Base-by-base conservation (phyloP, 2,797 vertebrate species). In the Glyptemys insculpta region DNA sequence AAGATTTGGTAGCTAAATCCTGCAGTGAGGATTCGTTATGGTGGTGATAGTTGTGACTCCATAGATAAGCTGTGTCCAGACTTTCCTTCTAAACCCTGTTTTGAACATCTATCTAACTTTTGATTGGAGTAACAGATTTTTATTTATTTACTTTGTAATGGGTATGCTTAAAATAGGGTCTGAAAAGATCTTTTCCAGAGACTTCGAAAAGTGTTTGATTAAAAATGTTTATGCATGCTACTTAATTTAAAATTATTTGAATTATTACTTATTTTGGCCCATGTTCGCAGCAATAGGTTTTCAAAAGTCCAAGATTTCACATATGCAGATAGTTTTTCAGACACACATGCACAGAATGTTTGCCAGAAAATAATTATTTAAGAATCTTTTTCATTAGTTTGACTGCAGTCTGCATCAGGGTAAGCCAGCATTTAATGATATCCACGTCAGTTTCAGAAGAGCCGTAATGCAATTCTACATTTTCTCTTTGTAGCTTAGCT, bases 361-460 rank as follows among this genome's bases (percentile, higher is more conserved):
- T 93, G 72, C 86, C 86, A 95, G 86, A 74, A 94, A 91, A 94
- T 87, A 2, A 86, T 92, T 94, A 93, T 94, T 94, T 92, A 90
- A 87, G 52, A 83, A 44, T 85, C 96, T 95, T 89, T 83, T 53
- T 89, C 27, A 19, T 93, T 90, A 81, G 7, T 95, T 88, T 8
- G 85, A 49, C 84, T 88, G 25, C 37, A 86, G 6, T 88, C 88
- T 93, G 79, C 49, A 4, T 84, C 84, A 79, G 74, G 11, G 12
- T 76, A 53, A 76, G 59, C 80, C 59, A 92, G 7, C 92, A 87
- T 95, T 96, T 91, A 90, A 94, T 87, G 79, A 53, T 92, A 85
- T 2, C 34, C 74, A 18, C 0, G 2, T 8, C 92, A 3, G 62
- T 94, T 95, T 96, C 49, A 16, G 11, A 94, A 87, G 57, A 94